Percentiles rank a stretch among this genome's conserved stretches.
phyloP scores from a whole-genome alignment of 2,888 invertebrate genomes.

The Dicyrtoma fusca region DNA sequence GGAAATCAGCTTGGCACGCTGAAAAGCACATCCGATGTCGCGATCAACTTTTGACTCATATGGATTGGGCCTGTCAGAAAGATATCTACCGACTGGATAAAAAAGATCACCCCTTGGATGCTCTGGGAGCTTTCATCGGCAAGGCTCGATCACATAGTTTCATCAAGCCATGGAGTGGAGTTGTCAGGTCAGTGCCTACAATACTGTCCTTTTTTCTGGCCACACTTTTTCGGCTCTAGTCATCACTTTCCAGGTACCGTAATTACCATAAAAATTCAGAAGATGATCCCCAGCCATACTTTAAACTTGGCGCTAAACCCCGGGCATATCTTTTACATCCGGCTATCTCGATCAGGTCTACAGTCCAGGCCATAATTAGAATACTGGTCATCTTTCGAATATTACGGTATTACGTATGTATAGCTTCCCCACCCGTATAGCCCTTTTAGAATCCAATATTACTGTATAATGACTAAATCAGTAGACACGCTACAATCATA shows the following conservation, averaged over 20 bases:
- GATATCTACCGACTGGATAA: slow-evolving; percentile 64
- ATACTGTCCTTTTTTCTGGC: too few relatives aligned
- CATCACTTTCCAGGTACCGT: not conserved
- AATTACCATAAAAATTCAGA: not conserved
- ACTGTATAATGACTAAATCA: too few relatives aligned
- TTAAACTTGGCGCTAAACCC: too few relatives aligned
- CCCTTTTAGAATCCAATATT: too few relatives aligned
- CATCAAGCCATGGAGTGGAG: slow-evolving; percentile 56
- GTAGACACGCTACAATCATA: too few relatives aligned
- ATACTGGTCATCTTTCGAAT: too few relatives aligned
- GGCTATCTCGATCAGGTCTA: too few relatives aligned
- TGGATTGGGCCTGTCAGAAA: slow-evolving; percentile 69
- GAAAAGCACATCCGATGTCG: slow-evolving; percentile 66
- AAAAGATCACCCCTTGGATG: slow-evolving; percentile 39
- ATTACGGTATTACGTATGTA: too few relatives aligned
- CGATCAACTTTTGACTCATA: slow-evolving; percentile 64
- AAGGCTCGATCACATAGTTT: slow-evolving; percentile 50
- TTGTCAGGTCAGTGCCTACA: slow-evolving; percentile 52
- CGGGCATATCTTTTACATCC: too few relatives aligned
- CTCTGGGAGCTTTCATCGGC: slow-evolving; percentile 47
- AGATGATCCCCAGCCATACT: not conserved
- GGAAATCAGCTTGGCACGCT: slow-evolving; percentile 66
- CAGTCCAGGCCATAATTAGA: too few relatives aligned
- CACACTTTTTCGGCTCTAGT: not conserved
- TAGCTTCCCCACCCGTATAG: too few relatives aligned